Percentiles rank a stretch among this genome's conserved stretches.
Evolutionary conservation across 2,797 vertebrate species (phyloP).

Genomic region (Oreochromis mossambicus): DNA sequence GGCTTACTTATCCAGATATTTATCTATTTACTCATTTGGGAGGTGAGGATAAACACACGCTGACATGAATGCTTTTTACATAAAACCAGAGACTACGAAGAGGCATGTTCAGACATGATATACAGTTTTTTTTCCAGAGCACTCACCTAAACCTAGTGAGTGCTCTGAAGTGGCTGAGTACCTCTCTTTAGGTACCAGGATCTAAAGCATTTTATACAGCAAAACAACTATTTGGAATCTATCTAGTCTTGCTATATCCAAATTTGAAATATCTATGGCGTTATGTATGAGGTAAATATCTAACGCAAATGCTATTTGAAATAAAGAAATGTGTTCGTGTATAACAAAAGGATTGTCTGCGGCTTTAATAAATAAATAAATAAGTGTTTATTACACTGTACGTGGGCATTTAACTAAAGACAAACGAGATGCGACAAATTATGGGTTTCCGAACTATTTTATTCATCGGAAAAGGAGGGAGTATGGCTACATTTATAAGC

Average conservation of each 20-base stretch:
- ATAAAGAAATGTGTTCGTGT: not conserved
- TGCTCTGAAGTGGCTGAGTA: not conserved
- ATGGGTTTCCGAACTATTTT: not conserved
- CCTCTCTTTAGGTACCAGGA: not conserved
- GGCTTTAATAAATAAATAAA: not conserved
- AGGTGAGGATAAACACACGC: not conserved
- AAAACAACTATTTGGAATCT: not conserved
- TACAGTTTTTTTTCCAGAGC: not conserved
- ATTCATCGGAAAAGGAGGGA: not conserved
- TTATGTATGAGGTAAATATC: not conserved
- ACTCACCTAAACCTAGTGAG: not conserved
- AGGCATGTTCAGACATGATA: conserved; percentile 42
- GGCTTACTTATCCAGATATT: not conserved
- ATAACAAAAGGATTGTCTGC: not conserved
- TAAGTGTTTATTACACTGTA: not conserved
- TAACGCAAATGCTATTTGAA: not conserved
- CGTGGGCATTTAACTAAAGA: not conserved
- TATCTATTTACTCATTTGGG: not conserved
- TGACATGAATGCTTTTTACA: not conserved
- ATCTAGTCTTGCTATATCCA: not conserved
- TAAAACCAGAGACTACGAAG: not conserved
- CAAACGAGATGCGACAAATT: not conserved
- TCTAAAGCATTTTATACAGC: not conserved
- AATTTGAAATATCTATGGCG: not conserved
- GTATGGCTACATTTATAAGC: not conserved